phyloP scores from a whole-genome alignment of 2,888 invertebrate species.

The Osmoderma eremita region DNA sequence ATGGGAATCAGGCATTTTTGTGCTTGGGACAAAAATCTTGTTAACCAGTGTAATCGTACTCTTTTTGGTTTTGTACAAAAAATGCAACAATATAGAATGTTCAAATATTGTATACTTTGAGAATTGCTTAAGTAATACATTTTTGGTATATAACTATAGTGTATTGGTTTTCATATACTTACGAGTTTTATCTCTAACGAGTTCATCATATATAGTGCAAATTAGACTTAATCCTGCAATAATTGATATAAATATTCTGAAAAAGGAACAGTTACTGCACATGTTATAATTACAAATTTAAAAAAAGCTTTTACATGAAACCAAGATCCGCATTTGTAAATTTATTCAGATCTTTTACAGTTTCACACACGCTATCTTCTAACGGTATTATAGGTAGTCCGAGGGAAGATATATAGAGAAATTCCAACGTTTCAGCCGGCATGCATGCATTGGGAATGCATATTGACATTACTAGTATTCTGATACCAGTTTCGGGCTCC shows the following conservation, averaged over 20 bases:
- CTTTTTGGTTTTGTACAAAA: too few species aligned
- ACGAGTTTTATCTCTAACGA: constrained; percentile 8
- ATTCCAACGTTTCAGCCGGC: constrained; percentile 31
- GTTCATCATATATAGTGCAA: constrained; percentile 43
- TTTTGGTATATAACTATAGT: not conserved
- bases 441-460: constrained; percentile 41
- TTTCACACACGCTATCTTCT: constrained; percentile 30
- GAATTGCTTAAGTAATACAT: too few species aligned
- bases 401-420: constrained; percentile 3
- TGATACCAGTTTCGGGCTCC: constrained; percentile 18
- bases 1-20: too few species aligned
- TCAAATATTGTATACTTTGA: too few species aligned
- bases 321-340: constrained; percentile 34
- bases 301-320: constrained; percentile 36
- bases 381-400: constrained; percentile 14
- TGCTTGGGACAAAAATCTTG: too few species aligned
- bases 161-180: not conserved
- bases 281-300: not conserved
- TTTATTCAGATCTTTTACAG: constrained; percentile 5
- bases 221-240: constrained; percentile 36
- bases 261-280: constrained; percentile 29
- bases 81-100: too few species aligned
- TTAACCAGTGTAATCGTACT: too few species aligned
- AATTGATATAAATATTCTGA: constrained; percentile 41
- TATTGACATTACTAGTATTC: constrained; percentile 25